Conservation (phyloP, 1,140 invertebrate genomes). For the Adelges cooleyi region DNA sequence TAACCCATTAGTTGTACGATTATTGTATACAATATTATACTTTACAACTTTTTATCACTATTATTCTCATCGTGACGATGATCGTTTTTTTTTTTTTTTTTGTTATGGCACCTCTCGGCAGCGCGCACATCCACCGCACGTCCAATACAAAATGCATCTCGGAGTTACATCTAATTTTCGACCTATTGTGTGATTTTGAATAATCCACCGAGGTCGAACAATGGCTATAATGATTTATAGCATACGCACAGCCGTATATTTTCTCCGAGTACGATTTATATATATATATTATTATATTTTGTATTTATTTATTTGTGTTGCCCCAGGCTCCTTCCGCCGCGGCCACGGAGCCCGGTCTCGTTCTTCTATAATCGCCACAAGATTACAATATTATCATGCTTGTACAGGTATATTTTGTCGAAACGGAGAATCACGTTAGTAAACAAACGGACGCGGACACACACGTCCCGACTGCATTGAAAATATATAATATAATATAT, state of each 20-base stretch:
- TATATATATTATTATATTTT: neutral
- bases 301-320: slow-evolving; percentile 1
- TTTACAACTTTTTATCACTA: neutral
- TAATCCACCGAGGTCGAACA: slow-evolving; percentile 19
- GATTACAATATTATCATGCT: too few relatives aligned
- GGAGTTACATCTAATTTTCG: slow-evolving; percentile 26
- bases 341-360: too few relatives aligned
- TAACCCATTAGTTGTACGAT: too few relatives aligned
- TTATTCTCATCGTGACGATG: neutral
- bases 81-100: slow-evolving; percentile 4
- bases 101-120: neutral
- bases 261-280: neutral
- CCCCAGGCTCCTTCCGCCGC: neutral
- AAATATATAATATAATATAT: too few relatives aligned
- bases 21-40: too few relatives aligned
- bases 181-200: slow-evolving; percentile 26
- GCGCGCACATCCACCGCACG: neutral
- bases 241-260: neutral
- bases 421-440: slow-evolving; percentile 8
- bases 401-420: neutral
- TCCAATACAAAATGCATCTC: slow-evolving; percentile 20
- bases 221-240: slow-evolving; percentile 24
- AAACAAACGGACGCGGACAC: neutral
- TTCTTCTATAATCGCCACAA: slow-evolving; percentile 5
- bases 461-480: neutral